Evolutionary conservation across 2,797 vertebrate species (phyloP), one percentile per base, ranked within the genome.

Genomic region (Pseudomugil tenellus): DNA sequence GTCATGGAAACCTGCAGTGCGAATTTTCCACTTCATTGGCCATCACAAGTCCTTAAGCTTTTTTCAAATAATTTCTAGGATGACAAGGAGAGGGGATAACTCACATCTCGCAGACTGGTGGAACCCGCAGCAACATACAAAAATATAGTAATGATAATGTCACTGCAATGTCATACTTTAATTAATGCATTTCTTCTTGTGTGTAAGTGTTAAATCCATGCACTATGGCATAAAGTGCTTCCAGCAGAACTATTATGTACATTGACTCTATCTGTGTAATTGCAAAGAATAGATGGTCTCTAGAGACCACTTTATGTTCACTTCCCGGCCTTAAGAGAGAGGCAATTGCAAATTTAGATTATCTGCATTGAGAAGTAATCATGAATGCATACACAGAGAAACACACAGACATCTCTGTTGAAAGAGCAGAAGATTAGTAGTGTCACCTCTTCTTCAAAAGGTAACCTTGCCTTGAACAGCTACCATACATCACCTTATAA

Each of bases 21-120:
- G 82, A 80, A 88, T 90, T 87, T 87, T 87, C 84, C 76, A 75
- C 84, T 87, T 84, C 82, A 75, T 80, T 81, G 79, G 53, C 19
- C 72, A 41, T 69, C 52, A 63, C 78, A 58, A 78, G 57, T 80
- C 76, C 61, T 31, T 56, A 63, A 85, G 76, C 75, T 32, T 28
- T 71, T 81, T 86, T 71, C 17, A 65, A 78, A 85, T 81, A 37
- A 78, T 83, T 84, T 84, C 59, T 41, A 69, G 46, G 21, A n/a
- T 7, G 60, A 74, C 80, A 74, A 56, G 73, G 54, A 54, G 16
- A 6, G 6, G 39, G 37, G 12, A 35, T n/a, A n/a, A n/a, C n/a
- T n/a, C n/a, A n/a, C 9, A 63, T 56, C 25, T 23, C 3, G 37
- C 56, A 78, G 39, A 67, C 51, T 46, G 55, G 23, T 72, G 63